Evolutionary conservation across 2,113 vertebrate genomes (phyloP).

Genomic region (Vireo altiloquus): DNA sequence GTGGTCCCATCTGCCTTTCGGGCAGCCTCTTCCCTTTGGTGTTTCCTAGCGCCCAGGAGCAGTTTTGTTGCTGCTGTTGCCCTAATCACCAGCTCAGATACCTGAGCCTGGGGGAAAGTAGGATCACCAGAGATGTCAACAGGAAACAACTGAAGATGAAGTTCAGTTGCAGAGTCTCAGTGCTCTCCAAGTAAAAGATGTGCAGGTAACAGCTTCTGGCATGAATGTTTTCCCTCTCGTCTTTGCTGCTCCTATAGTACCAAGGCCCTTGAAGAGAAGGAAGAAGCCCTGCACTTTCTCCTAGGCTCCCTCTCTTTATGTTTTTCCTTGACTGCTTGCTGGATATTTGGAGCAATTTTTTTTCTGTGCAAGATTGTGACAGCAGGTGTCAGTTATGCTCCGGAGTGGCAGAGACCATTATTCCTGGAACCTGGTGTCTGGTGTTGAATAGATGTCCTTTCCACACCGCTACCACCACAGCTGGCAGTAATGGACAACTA

Average conservation of each 20-base stretch:
- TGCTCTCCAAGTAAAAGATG: background rate
- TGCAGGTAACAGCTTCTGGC: background rate
- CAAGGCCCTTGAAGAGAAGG: background rate
- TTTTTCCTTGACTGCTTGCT: background rate
- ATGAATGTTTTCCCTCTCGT: background rate
- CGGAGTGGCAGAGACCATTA: background rate
- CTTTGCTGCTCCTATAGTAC: background rate
- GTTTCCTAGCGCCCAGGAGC: background rate
- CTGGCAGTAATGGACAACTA: background rate
- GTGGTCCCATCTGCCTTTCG: background rate
- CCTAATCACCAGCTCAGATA: background rate
- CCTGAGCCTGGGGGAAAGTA: background rate
- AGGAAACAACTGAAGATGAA: background rate
- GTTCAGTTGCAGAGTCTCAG: background rate
- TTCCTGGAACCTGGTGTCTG: background rate
- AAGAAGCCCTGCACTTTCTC: background rate
- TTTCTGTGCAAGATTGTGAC: background rate
- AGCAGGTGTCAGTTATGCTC: slow-evolving; percentile 30
- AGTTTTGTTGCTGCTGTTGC: background rate
- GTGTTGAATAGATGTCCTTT: background rate
- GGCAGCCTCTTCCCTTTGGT: background rate
- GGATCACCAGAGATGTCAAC: background rate
- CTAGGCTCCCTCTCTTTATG: background rate
- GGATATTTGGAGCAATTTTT: background rate
- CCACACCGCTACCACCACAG: background rate